These are phyloP conservation scores for Anas acuta DNA, from an alignment of 2,797 vertebrate genomes.

Conservation along the genomic window DNA sequence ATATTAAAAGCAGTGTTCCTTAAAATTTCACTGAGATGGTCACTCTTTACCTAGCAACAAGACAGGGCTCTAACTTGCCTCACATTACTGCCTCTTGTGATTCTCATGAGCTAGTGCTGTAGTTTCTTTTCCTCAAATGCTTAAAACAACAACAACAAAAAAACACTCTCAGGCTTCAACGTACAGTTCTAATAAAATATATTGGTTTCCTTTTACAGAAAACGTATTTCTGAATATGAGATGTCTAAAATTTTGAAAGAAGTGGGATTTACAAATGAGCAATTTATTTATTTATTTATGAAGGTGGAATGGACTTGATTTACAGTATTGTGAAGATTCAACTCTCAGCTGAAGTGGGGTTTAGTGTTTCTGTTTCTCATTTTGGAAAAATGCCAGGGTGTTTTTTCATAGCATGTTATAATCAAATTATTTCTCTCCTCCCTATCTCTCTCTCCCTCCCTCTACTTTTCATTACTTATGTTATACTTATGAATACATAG, in stretches of 20 bases:
- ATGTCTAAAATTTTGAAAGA: slow-evolving; percentile 43
- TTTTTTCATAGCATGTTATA: not conserved
- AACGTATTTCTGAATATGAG: slow-evolving; percentile 12
- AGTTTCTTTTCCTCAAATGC: slow-evolving; percentile 50
- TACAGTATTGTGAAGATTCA: not conserved
- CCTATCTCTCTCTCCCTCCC: no score
- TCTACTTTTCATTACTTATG: not conserved
- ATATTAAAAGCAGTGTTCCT: slow-evolving; percentile 8
- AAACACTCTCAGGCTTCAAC: slow-evolving; percentile 44
- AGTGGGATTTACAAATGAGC: not conserved
- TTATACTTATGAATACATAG: not conserved
- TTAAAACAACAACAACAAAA: no score
- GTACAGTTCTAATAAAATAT: slow-evolving; percentile 24
- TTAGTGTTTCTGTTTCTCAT: not conserved
- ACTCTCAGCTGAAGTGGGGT: not conserved
- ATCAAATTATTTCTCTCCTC: not conserved
- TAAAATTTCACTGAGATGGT: slow-evolving; percentile 44
- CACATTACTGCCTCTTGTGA: slow-evolving; percentile 51
- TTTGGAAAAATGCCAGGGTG: not conserved
- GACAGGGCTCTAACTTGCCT: slow-evolving; percentile 12
- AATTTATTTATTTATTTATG: not conserved
- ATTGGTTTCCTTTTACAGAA: slow-evolving; percentile 40
- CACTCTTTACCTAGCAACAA: slow-evolving; percentile 46
- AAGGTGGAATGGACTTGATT: not conserved
- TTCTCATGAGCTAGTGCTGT: slow-evolving; percentile 38